phyloP scores from a whole-genome alignment of 2,113 vertebrate species.

The Prinia subflava region DNA sequence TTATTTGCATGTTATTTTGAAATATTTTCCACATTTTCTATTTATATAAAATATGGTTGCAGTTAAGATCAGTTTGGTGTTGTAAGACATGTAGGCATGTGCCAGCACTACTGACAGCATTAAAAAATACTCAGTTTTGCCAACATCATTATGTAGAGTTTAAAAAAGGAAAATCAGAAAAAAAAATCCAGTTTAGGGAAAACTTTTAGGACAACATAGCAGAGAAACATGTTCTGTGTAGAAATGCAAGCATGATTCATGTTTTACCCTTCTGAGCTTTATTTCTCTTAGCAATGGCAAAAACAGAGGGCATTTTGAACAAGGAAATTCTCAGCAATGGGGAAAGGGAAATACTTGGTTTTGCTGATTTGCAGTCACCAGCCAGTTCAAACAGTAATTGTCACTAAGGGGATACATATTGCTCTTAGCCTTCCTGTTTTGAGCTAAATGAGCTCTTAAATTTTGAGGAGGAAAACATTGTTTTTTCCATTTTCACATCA shows the following conservation, averaged over 20 bases:
- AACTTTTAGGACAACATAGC: background rate
- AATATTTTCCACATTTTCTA: background rate
- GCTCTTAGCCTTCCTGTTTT: background rate
- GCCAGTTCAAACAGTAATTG: background rate
- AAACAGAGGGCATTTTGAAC: background rate
- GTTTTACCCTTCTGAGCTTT: background rate
- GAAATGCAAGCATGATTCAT: background rate
- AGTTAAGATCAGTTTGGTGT: background rate
- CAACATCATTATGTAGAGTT: background rate
- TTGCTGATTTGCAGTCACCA: background rate
- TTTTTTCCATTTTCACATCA: background rate
- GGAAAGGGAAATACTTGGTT: background rate
- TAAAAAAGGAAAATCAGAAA: background rate
- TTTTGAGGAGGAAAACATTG: background rate
- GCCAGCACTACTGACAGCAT: background rate
- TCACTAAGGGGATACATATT: background rate
- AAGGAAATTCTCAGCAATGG: background rate
- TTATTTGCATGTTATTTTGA: background rate
- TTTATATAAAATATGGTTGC: background rate
- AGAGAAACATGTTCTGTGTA: background rate
- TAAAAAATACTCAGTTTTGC: background rate
- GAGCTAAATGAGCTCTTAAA: background rate
- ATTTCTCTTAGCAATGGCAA: background rate
- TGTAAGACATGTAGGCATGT: background rate
- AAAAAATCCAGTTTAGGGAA: background rate